A percentile compares a stretch with the other conserved stretches of the same genome.
Evolutionary conservation across 2,888 invertebrate genomes (phyloP).

Genomic region (Dynastes grantii): DNA sequence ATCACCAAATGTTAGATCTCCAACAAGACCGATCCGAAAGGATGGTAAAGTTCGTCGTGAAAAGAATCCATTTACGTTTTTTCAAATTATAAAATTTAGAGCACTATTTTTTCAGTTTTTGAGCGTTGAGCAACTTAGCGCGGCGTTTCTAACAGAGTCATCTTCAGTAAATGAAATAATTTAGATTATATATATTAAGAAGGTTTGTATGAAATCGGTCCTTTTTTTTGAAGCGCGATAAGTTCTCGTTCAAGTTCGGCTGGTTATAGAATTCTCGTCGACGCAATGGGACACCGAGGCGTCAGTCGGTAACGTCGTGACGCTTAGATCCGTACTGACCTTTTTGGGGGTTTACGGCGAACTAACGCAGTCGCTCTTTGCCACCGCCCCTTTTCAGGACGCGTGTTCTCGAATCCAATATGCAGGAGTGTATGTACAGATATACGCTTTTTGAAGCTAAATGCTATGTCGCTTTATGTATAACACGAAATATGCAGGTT

Average conservation of each 20-base stretch:
- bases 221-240: not conserved
- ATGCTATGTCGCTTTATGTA: not conserved
- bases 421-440: no score
- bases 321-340: conserved; percentile 56
- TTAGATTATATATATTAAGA: not conserved
- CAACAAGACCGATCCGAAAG: not conserved
- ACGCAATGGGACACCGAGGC: not conserved
- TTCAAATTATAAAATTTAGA: not conserved
- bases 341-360: conserved; percentile 48
- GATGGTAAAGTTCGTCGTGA: not conserved
- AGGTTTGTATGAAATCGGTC: no score
- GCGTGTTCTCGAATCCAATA: conserved; percentile 33
- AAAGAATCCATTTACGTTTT: not conserved
- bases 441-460: no score
- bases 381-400: conserved; percentile 51
- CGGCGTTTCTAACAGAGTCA: not conserved
- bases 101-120: not conserved
- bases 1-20: not conserved
- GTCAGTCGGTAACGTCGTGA: conserved; percentile 54
- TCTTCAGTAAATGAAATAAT: not conserved
- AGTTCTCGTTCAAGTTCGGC: no score
- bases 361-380: conserved; percentile 54
- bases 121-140: not conserved
- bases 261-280: conserved; percentile 6
- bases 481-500: no score